Evolutionary conservation across 2,888 invertebrate species (phyloP), one percentile per base, ranked within the genome.

Genomic region (Falcaria lacertinaria): DNA sequence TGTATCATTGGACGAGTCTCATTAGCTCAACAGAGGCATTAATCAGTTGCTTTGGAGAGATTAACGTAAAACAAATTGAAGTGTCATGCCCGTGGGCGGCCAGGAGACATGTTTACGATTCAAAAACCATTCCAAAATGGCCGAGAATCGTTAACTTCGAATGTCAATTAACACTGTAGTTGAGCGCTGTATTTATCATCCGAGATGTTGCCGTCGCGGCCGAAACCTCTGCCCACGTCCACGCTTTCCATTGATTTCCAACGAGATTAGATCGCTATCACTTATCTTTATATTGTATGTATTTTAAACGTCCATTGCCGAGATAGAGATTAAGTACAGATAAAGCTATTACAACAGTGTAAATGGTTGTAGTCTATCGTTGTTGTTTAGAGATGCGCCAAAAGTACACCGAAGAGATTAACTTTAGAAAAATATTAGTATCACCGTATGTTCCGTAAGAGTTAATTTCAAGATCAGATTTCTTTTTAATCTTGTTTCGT

Each of bases 51-150:
- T 75, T 77, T 79, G 77, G 67, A 61, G 59, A 77, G 76, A 82
- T 83, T 82, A 83, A 78, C 70, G 74, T 71, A 65, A 77, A 84
- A 84, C 83, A 85, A 85, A 85, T 85, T 83, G 83, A 69, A 62
- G 74, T 56, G 62, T 54, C 57, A 57, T 50, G 50, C 63, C 66
- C 67, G 84, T 74, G 70, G 80, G 80, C 75, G 80, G 69, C 50
- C 64, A 50, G 44, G 50, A 57, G 74, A 64, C 73, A 69, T 72
- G 70, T 83, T 81, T 81, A 82, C 69, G 74, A 71, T 58, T 53
- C 58, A 53, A 58, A 57, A 65, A 59, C 48, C 54, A 54, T 57
- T 63, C 54, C 59, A 58, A 61, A 64, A 59, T 59, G 54, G 54
- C 54, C 50, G 58, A 57, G 67, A 62, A 58, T 59, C 47, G 51